These are phyloP conservation scores for Trachelus tabidus DNA, from an alignment of 2,888 invertebrate species.

Conservation along the genomic window DNA sequence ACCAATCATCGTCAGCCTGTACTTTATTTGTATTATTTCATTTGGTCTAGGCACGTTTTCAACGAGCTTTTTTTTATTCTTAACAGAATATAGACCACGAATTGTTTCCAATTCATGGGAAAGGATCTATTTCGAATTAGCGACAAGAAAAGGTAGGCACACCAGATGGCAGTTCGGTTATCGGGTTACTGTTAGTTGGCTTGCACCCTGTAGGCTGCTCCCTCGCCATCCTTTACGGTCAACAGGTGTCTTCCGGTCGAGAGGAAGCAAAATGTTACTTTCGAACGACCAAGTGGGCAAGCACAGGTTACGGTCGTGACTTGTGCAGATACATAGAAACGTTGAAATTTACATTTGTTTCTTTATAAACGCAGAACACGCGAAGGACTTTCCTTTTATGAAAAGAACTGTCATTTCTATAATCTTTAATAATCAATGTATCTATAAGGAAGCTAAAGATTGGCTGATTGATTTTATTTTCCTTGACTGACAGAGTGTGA, in stretches of 20 bases:
- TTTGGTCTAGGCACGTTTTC: background rate
- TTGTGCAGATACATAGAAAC: background rate
- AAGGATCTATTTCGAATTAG: background rate
- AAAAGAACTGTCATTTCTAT: background rate
- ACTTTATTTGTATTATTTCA: background rate
- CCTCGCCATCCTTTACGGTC: constrained; percentile 37
- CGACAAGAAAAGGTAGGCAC: constrained; percentile 16
- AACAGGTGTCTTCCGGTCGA: constrained; percentile 59
- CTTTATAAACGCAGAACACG: background rate
- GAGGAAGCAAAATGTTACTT: constrained; percentile 7
- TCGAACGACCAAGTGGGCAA: background rate
- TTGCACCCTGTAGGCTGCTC: constrained; percentile 15
- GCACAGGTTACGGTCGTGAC: background rate
- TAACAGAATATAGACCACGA: background rate
- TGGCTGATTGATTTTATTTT: background rate
- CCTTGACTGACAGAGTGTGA: background rate
- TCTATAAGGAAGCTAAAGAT: background rate
- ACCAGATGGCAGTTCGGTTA: constrained; percentile 56
- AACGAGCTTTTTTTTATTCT: background rate
- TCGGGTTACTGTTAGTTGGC: constrained; percentile 40
- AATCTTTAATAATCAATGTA: background rate
- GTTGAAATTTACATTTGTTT: background rate
- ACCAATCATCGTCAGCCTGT: background rate
- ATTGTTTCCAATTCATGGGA: background rate
- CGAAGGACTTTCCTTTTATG: no score